Evolutionary conservation across 2,797 vertebrate genomes (phyloP).

Genomic region (Premnoplex brunnescens): DNA sequence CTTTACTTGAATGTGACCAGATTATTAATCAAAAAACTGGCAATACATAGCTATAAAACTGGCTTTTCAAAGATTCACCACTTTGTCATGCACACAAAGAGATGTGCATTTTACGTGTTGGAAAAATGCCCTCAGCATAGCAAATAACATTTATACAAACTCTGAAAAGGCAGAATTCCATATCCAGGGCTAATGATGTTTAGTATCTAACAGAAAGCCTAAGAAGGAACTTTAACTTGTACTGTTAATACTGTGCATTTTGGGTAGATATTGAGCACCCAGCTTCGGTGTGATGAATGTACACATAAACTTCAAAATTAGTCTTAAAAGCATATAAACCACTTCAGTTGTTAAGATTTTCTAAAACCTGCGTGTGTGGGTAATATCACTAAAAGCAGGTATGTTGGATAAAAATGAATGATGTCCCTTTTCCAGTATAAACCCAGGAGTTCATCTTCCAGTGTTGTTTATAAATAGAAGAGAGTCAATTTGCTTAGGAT

Average conservation of each 20-base stretch:
- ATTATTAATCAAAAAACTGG: constrained; percentile 41
- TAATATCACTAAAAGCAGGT: constrained; percentile 85
- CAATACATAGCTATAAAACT: background rate
- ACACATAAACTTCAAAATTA: constrained; percentile 80
- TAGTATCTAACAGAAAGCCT: constrained; percentile 39
- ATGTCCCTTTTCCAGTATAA: constrained; percentile 79
- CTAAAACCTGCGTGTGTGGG: constrained; percentile 75
- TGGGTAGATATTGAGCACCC: constrained; percentile 54
- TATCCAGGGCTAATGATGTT: constrained; percentile 50
- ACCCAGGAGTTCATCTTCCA: constrained; percentile 79
- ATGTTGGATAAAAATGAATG: constrained; percentile 83
- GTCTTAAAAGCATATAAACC: constrained; percentile 85
- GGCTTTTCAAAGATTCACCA: constrained; percentile 9
- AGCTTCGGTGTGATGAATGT: constrained; percentile 73
- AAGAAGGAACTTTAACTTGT: constrained; percentile 45
- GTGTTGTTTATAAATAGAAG: constrained; percentile 80
- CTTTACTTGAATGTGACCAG: constrained; percentile 27
- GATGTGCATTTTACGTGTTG: background rate
- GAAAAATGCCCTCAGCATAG: constrained; percentile 10
- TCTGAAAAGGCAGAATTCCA: background rate
- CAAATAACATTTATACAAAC: constrained; percentile 30
- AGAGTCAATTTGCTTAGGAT: constrained; percentile 78
- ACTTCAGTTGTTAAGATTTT: constrained; percentile 82
- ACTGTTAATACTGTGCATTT: constrained; percentile 40
- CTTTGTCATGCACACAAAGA: background rate